Percentiles rank a stretch among this genome's conserved stretches.
Conservation (phyloP, 2,113 vertebrate genomes). For the Todiramphus saurophagus region DNA sequence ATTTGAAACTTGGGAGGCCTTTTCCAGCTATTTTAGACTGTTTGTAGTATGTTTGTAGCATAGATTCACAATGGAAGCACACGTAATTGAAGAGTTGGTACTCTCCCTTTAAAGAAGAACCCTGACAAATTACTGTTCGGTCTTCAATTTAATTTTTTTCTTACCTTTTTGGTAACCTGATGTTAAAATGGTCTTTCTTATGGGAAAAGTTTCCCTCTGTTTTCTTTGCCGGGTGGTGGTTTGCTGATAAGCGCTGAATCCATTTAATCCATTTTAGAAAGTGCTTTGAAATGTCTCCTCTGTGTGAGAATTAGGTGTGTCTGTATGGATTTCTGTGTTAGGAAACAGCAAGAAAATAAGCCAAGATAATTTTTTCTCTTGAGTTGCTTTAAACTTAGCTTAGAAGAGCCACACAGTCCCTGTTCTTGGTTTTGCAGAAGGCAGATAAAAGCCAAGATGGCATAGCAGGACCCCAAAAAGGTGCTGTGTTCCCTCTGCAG, state of each 20-base stretch:
- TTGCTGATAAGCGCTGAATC: not conserved
- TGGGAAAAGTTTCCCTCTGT: not conserved
- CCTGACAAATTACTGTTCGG: not conserved
- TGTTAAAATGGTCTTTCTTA: not conserved
- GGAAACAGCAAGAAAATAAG: not conserved
- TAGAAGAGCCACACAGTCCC: not conserved
- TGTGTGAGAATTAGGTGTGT: not conserved
- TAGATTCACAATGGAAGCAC: not conserved
- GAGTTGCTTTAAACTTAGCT: not conserved
- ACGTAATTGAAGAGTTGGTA: fast-evolving
- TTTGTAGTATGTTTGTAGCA: not conserved
- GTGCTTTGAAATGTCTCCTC: not conserved
- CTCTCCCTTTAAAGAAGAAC: not conserved
- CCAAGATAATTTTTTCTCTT: not conserved
- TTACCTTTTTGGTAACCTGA: not conserved
- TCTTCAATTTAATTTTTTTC: not conserved
- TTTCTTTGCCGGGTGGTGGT: not conserved
- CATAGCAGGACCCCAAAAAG: not conserved
- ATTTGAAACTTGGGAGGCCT: not conserved
- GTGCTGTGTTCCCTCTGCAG: not conserved
- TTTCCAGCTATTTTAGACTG: not conserved
- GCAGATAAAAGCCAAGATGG: not conserved
- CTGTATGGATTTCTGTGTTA: not conserved
- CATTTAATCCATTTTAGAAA: not conserved
- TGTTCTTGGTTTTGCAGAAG: not conserved